phyloP scores from a whole-genome alignment of 1,140 invertebrate species.

The Plutomurus gul region DNA sequence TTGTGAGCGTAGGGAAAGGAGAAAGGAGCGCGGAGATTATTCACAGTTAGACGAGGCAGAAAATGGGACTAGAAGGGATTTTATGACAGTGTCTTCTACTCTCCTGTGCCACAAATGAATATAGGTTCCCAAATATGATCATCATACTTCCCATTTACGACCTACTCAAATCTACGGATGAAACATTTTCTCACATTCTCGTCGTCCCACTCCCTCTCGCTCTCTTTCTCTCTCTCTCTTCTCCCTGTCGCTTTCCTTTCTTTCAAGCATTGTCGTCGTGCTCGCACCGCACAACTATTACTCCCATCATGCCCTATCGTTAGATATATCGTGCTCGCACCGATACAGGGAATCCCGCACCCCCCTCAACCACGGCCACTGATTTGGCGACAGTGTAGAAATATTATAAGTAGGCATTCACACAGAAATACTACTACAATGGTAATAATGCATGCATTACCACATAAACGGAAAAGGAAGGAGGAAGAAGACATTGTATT shows the following conservation, averaged over 20 bases:
- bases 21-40: slow-evolving; percentile 34
- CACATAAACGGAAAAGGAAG: too few relatives aligned
- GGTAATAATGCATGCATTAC: background rate
- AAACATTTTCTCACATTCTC: slow-evolving; percentile 29
- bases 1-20: background rate
- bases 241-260: background rate
- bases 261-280: background rate
- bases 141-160: slow-evolving; percentile 50
- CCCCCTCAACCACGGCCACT: too few relatives aligned
- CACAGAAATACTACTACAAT: background rate
- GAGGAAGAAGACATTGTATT: too few relatives aligned
- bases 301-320: too few relatives aligned
- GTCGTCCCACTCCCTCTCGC: background rate
- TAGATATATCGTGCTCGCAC: too few relatives aligned
- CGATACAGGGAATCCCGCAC: too few relatives aligned
- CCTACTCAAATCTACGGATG: slow-evolving; percentile 47
- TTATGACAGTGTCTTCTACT: slow-evolving; percentile 50
- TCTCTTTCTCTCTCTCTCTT: background rate
- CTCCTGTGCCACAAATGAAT: slow-evolving; percentile 42
- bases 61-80: slow-evolving; percentile 38
- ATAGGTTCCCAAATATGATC: slow-evolving; percentile 42
- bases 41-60: slow-evolving; percentile 42
- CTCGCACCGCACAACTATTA: too few relatives aligned
- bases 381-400: too few relatives aligned
- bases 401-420: too few relatives aligned